Conservation (phyloP, 2,113 vertebrate genomes). For the Amphilophus citrinellus region DNA sequence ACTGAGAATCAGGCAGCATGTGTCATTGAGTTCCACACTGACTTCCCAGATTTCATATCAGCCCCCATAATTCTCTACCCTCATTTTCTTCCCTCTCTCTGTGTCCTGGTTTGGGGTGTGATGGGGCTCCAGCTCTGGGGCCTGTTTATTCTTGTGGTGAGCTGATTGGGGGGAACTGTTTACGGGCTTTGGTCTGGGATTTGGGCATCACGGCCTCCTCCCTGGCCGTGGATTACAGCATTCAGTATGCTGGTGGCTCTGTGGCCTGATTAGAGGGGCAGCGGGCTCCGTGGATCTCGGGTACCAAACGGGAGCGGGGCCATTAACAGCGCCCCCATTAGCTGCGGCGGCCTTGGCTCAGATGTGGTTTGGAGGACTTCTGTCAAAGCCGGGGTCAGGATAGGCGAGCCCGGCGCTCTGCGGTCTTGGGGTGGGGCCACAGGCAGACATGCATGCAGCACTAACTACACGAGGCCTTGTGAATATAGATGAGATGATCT, state of each 20-base stretch:
- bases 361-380: constrained; percentile 73
- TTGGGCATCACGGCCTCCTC: constrained; percentile 67
- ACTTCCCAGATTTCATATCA: background rate
- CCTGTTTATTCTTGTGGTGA: constrained; percentile 72
- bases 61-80: background rate
- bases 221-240: constrained; percentile 66
- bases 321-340: constrained; percentile 77
- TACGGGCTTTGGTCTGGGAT: constrained; percentile 54
- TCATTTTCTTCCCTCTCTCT: background rate
- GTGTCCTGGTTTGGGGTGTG: constrained; percentile 11
- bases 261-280: constrained; percentile 75
- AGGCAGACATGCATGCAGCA: constrained; percentile 43
- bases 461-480: constrained; percentile 33
- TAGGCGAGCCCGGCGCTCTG: constrained; percentile 45
- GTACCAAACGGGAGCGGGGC: constrained; percentile 70
- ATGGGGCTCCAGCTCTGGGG: constrained; percentile 27
- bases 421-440: constrained; percentile 64
- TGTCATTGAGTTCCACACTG: background rate
- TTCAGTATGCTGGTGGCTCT: constrained; percentile 58
- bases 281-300: constrained; percentile 38
- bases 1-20: background rate
- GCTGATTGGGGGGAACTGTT: constrained; percentile 68
- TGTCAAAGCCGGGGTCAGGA: constrained; percentile 67
- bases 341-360: constrained; percentile 60
- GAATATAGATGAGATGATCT: constrained; percentile 67